Evolutionary conservation across 2,113 vertebrate genomes (phyloP), one percentile per base, ranked within the genome.

Genomic region (Puntigrus tetrazona): DNA sequence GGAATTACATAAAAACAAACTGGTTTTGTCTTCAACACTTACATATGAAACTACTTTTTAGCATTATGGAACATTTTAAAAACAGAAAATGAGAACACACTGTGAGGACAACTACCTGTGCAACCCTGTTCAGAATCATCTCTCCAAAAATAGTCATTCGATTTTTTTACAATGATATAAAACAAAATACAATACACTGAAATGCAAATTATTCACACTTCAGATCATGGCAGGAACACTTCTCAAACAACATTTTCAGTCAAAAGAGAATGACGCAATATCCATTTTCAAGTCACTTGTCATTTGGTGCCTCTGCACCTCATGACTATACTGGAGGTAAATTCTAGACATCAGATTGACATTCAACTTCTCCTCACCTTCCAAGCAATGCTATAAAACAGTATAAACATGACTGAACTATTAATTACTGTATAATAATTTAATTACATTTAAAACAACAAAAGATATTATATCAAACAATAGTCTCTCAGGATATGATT

Each of bases 61-160:
- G 59, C 88, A 86, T 83, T 92, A 90, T 89, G 63, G 89, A 87
- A 88, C 91, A 34, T 55, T 55, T 18, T 10, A 52, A 27, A 50
- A 50, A 50, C 14, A 50, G 20, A 50, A 50, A 18, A 5, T 6
- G 47, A 18, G 16, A 18, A 50, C 16, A 65, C 63, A 16, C 13
- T 1, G 9, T 10, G 43, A 76, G 50, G 22, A 36, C 31, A 38
- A 70, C 67, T 11, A 77, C 18, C 18, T 55, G 73, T 76, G 74
- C 29, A 55, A 57, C 74, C 72, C 31, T 34, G 20, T 36, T 3
- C 2, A 77, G 47, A 77, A 77, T 31, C 16, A 77, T 31, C 16
- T 76, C 7, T 76, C 27, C 45, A 38, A 57, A 75, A 59, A 25
- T 27, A 16, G 52, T 27, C 3, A 29, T 63, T 16, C 0, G 22